Conservation (phyloP, 2,113 vertebrate species). For the Rhizomys pruinosus region DNA sequence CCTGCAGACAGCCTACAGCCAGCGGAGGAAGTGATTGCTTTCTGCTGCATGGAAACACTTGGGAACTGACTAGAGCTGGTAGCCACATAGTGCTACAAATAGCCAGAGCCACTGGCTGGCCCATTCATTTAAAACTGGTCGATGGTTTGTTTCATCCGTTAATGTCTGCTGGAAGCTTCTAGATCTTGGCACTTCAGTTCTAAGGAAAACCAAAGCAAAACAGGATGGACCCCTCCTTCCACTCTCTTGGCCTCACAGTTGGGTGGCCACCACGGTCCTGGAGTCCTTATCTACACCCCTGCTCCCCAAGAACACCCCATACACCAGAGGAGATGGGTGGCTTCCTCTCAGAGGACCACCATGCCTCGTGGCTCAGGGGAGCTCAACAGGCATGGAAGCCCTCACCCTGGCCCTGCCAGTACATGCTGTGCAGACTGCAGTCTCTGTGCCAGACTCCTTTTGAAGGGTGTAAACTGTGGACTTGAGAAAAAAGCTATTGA, state of each 20-base stretch:
- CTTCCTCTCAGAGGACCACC: background rate
- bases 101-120: background rate
- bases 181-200: background rate
- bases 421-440: rapidly evolving
- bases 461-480: too few species aligned
- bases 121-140: rapidly evolving
- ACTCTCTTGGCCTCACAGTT: rapidly evolving
- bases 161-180: background rate
- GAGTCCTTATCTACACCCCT: background rate
- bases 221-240: rapidly evolving
- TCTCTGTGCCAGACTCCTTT: rapidly evolving
- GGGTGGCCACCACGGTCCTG: rapidly evolving
- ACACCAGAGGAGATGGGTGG: background rate
- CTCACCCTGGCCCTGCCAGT: background rate
- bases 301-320: rapidly evolving
- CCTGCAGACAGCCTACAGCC: background rate
- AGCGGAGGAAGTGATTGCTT: too few species aligned
- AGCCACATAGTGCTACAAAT: rapidly evolving
- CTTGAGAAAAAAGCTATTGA: background rate
- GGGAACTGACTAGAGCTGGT: rapidly evolving
- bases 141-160: background rate
- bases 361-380: background rate
- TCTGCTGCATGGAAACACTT: rapidly evolving
- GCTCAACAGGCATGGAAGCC: background rate
- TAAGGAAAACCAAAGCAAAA: background rate